phyloP scores from a whole-genome alignment of 1,140 invertebrate species.

The Semibalanus balanoides region DNA sequence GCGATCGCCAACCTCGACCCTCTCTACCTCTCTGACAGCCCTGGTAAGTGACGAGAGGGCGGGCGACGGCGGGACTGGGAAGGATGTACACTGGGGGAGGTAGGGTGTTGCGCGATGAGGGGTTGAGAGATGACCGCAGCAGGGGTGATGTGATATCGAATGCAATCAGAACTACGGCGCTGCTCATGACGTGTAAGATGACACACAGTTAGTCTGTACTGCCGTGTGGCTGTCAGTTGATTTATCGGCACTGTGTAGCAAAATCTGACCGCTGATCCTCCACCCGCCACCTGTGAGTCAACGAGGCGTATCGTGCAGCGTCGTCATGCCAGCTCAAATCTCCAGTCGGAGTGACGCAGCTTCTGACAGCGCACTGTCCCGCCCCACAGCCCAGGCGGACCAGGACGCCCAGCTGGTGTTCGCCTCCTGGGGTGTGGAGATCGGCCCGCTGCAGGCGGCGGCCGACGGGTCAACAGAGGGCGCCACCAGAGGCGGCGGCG shows the following conservation, averaged over 20 bases:
- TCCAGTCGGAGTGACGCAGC: too few species aligned
- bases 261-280: not conserved
- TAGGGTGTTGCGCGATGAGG: too few species aligned
- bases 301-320: too few species aligned
- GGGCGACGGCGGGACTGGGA: not conserved
- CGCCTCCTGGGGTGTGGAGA: not conserved
- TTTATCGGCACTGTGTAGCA: not conserved
- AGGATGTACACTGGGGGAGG: not conserved
- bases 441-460: not conserved
- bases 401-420: not conserved
- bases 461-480: not conserved
- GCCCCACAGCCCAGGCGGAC: not conserved
- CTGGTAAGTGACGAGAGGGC: not conserved
- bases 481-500: too few species aligned
- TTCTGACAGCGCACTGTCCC: too few species aligned
- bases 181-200: too few species aligned
- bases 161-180: too few species aligned
- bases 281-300: too few species aligned
- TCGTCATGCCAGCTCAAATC: too few species aligned
- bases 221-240: not conserved
- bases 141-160: too few species aligned
- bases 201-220: too few species aligned
- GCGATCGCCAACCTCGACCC: not conserved
- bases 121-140: too few species aligned
- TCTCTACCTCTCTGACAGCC: not conserved